These are phyloP conservation scores for Caenorhabditis sp. DNA, from an alignment of 2,888 invertebrate species.

Conservation along the genomic window DNA sequence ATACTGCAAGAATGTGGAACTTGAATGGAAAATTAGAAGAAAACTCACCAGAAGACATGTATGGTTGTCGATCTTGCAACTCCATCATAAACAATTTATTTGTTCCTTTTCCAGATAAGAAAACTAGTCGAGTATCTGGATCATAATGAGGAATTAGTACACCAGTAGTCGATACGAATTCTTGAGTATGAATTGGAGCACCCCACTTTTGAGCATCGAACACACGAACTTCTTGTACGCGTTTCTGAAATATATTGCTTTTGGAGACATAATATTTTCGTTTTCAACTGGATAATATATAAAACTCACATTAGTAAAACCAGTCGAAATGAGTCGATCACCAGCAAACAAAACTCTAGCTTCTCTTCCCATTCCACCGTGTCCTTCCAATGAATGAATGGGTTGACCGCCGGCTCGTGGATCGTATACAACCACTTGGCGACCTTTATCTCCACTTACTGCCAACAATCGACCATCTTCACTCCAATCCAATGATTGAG, in stretches of 20 bases:
- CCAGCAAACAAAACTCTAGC: constrained; percentile 86
- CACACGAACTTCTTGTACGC: constrained; percentile 86
- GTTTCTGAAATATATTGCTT: constrained; percentile 74
- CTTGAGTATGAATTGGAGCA: constrained; percentile 45
- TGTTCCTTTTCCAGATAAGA: constrained; percentile 88
- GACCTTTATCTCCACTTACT: constrained; percentile 76
- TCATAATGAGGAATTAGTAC: constrained; percentile 91
- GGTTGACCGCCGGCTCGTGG: constrained; percentile 70
- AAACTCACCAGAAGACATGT: constrained; percentile 42
- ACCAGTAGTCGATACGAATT: constrained; percentile 68
- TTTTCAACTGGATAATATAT: neutral
- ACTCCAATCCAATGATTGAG: constrained; percentile 90
- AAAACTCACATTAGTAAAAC: constrained; percentile 80
- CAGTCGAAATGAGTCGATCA: constrained; percentile 85
- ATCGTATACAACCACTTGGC: constrained; percentile 71
- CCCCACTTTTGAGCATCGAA: constrained; percentile 81
- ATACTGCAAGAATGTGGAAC: constrained; percentile 46
- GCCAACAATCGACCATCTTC: constrained; percentile 83
- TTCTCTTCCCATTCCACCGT: constrained; percentile 62
- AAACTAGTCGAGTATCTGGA: constrained; percentile 91
- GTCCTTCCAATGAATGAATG: constrained; percentile 50
- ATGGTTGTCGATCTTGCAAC: constrained; percentile 81
- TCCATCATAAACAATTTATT: constrained; percentile 90
- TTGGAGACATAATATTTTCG: neutral
- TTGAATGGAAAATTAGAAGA: neutral